Percentiles rank a stretch among this genome's conserved stretches.
These are phyloP conservation scores for Drosophila rufa DNA, from an alignment of 1,140 invertebrate genomes.

Conservation along the genomic window DNA sequence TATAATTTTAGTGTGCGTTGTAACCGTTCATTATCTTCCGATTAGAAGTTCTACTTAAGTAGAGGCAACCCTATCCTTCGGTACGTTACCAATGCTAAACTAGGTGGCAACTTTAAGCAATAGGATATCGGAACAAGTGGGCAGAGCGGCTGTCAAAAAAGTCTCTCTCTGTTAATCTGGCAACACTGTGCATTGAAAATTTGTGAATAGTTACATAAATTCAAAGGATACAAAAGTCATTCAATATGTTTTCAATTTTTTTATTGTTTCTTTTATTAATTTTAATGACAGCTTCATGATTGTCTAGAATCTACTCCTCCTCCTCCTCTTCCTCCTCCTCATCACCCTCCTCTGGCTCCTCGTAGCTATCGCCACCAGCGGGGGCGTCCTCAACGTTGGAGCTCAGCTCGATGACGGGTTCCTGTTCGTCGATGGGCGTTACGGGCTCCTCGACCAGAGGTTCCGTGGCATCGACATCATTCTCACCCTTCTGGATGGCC, in stretches of 20 bases:
- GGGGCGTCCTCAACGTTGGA: constrained; percentile 56
- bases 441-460: constrained; percentile 74
- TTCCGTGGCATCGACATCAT: constrained; percentile 64
- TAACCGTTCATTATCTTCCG: constrained; percentile 61
- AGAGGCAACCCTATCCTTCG: too few relatives aligned
- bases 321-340: constrained; percentile 49
- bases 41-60: too few relatives aligned
- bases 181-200: too few relatives aligned
- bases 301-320: constrained; percentile 52
- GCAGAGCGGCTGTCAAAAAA: too few relatives aligned
- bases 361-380: constrained; percentile 54
- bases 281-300: constrained; percentile 32
- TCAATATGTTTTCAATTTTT: constrained; percentile 21
- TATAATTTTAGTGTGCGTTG: constrained; percentile 64
- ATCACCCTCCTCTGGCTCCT: constrained; percentile 45
- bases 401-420: constrained; percentile 68
- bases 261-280: constrained; percentile 39
- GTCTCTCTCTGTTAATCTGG: too few relatives aligned
- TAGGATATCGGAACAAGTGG: too few relatives aligned
- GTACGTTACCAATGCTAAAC: too few relatives aligned
- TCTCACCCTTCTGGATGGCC: constrained; percentile 72
- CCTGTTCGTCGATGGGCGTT: constrained; percentile 73
- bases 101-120: too few relatives aligned
- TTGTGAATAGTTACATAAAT: too few relatives aligned
- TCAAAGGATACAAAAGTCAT: not conserved